A percentile compares a stretch with the other conserved stretches of the same genome.
Conservation (phyloP, 2,888 invertebrate species). For the Rhagonycha fulva region DNA sequence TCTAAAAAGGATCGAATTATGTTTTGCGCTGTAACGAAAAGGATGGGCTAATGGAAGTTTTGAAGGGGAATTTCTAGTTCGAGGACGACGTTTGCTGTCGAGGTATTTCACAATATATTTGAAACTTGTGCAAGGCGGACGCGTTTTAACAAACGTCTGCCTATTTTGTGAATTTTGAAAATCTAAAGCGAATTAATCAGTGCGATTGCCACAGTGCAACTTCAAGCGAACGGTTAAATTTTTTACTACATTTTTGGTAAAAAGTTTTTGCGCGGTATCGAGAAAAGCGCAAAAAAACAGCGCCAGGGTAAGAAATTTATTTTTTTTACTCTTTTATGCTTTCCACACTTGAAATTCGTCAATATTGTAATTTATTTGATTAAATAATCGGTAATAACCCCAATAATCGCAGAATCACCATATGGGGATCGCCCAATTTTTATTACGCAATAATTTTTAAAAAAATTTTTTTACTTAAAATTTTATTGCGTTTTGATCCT, state of each 20-base stretch:
- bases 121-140: slow-evolving; percentile 5
- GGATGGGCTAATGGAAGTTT: background rate
- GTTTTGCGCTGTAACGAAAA: background rate
- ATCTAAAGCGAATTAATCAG: background rate
- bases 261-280: background rate
- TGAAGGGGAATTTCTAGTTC: background rate
- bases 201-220: background rate
- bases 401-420: background rate
- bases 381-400: background rate
- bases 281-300: background rate
- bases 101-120: slow-evolving; percentile 10
- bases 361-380: background rate
- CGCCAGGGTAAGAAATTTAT: slow-evolving; percentile 4
- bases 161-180: background rate
- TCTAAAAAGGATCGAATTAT: background rate
- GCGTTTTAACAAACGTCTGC: slow-evolving; percentile 3
- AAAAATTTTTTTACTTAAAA: background rate
- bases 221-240: background rate
- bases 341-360: background rate
- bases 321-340: background rate
- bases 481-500: background rate
- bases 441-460: background rate
- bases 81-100: background rate
- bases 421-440: background rate
- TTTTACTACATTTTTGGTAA: background rate